Conservation (phyloP, 2,113 vertebrate species). For the Anser cygnoides region DNA sequence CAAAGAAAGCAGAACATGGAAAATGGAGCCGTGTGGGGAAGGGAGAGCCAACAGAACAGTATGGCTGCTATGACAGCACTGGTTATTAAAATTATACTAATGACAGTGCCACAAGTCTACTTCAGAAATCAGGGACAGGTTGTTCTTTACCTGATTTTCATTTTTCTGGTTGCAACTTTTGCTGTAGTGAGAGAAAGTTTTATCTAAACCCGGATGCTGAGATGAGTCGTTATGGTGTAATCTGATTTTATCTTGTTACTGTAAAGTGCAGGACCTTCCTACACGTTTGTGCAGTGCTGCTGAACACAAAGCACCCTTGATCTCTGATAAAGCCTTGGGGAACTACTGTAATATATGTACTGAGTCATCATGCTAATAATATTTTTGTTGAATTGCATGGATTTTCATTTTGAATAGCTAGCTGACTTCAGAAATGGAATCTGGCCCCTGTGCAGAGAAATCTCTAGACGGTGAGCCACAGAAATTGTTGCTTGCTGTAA, state of each 20-base stretch:
- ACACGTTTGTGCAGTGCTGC: background rate
- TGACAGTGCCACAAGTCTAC: background rate
- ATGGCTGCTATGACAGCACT: background rate
- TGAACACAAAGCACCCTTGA: slow-evolving; percentile 19
- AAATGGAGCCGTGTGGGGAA: background rate
- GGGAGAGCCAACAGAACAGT: background rate
- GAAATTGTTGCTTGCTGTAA: background rate
- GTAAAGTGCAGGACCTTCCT: background rate
- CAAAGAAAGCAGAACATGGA: slow-evolving; percentile 50
- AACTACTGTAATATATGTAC: background rate
- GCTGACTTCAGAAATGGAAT: background rate
- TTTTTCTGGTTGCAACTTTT: fast-evolving
- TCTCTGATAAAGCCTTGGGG: background rate
- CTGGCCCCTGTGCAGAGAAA: background rate
- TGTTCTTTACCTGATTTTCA: background rate
- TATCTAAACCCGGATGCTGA: background rate
- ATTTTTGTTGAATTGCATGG: background rate
- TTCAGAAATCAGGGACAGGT: background rate
- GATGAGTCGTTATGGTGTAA: background rate
- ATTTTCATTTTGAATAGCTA: background rate
- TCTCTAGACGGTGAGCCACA: background rate
- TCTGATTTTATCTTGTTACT: background rate
- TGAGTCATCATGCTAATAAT: background rate
- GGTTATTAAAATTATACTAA: background rate
- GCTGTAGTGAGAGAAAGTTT: background rate